phyloP scores from a whole-genome alignment of 92 coral and sea anemone species.

The Epizoanthus fatuus region DNA sequence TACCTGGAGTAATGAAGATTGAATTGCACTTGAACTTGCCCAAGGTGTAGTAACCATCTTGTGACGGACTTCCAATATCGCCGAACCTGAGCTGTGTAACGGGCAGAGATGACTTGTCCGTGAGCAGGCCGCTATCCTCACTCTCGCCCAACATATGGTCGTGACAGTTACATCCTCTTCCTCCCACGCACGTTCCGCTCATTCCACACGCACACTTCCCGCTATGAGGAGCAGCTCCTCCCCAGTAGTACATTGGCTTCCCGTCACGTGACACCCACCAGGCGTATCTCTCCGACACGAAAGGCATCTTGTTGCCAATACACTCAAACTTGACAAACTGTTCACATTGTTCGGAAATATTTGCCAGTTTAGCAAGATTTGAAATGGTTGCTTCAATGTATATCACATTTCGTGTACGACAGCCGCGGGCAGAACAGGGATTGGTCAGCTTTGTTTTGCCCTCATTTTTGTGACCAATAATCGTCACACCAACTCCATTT shows the following conservation, averaged over 20 bases:
- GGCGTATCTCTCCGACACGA: too few relatives aligned
- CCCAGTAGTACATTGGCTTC: too few relatives aligned
- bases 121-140: conserved; percentile 2
- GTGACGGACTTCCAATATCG: too few relatives aligned
- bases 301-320: background rate
- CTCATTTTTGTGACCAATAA: conserved; percentile 36
- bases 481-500: conserved; percentile 22
- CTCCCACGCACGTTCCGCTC: background rate
- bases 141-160: too few relatives aligned
- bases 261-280: too few relatives aligned
- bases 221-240: background rate
- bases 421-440: background rate
- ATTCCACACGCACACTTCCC: background rate
- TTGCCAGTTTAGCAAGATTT: background rate
- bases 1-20: too few relatives aligned
- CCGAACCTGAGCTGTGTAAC: too few relatives aligned
- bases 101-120: background rate
- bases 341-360: background rate
- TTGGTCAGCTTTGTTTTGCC: background rate
- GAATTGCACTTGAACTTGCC: too few relatives aligned
- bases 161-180: background rate
- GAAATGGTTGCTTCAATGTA: background rate
- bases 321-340: conserved; percentile 12
- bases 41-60: too few relatives aligned
- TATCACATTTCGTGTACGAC: background rate